Evolutionary conservation across 1,140 invertebrate species (phyloP).

Genomic region (Arctopsyche grandis): DNA sequence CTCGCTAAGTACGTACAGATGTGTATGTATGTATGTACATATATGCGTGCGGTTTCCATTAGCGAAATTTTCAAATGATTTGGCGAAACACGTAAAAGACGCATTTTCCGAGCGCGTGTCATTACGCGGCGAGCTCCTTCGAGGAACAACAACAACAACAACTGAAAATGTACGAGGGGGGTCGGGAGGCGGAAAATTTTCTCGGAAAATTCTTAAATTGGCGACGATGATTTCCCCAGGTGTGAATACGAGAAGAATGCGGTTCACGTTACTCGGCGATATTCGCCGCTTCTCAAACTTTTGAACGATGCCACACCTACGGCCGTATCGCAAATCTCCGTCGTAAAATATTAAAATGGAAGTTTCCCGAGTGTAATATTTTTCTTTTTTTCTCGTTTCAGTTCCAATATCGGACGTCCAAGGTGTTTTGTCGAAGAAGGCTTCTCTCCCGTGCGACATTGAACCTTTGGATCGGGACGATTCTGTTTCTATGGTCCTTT

Average conservation of each 20-base stretch:
- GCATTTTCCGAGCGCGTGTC: constrained; percentile 28
- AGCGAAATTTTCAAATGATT: constrained; percentile 24
- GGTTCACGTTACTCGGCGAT: background rate
- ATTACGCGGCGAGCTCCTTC: background rate
- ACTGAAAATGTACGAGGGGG: no score
- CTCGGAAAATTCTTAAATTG: constrained; percentile 33
- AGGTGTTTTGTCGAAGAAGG: constrained; percentile 81
- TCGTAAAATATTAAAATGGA: background rate
- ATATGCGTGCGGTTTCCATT: background rate
- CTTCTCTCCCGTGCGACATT: constrained; percentile 84
- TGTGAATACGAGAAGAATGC: constrained; percentile 33
- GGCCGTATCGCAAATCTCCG: background rate
- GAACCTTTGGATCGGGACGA: constrained; percentile 79
- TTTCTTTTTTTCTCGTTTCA: constrained; percentile 65
- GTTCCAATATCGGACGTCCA: constrained; percentile 82
- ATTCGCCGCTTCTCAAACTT: constrained; percentile 10
- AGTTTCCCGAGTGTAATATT: background rate
- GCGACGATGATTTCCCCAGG: constrained; percentile 38
- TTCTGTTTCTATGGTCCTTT: constrained; percentile 86
- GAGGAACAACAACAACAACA: constrained; percentile 9
- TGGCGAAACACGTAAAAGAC: constrained; percentile 35
- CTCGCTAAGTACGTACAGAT: no score
- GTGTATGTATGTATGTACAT: no score
- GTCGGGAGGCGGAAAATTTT: background rate
- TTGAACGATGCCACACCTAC: background rate